A percentile compares a stretch with the other conserved stretches of the same genome.
These are phyloP conservation scores for Gymnoscopelus microlampas DNA, from an alignment of 2,797 vertebrate genomes.

Conservation along the genomic window DNA sequence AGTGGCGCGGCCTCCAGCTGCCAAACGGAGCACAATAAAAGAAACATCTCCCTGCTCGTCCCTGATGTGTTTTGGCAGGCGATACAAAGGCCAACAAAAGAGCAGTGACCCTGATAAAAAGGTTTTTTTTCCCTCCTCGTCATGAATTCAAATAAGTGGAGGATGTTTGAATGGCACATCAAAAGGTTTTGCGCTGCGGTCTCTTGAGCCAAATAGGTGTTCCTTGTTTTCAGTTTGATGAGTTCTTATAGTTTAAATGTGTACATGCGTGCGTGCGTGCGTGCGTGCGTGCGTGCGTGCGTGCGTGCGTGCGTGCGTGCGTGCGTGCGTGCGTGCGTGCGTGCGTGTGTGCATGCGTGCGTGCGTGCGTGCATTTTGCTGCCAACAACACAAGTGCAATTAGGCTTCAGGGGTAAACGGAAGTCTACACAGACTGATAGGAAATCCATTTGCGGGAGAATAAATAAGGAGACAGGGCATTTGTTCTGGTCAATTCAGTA, in stretches of 20 bases:
- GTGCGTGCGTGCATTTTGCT: too few relatives aligned
- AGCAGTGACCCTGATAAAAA: not conserved
- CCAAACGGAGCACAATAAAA: conserved; percentile 6
- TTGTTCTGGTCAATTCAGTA: not conserved
- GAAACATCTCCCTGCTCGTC: not conserved
- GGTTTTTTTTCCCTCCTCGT: not conserved
- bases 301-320: not conserved
- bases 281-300: too few relatives aligned
- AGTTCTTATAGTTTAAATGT: not conserved
- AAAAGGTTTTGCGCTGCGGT: not conserved
- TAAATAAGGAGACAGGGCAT: not conserved
- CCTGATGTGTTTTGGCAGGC: conserved; percentile 11
- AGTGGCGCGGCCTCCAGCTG: conserved; percentile 8
- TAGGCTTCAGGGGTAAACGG: too few relatives aligned
- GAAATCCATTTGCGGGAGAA: too few relatives aligned
- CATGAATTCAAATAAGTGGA: not conserved
- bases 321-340: not conserved
- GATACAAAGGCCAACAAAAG: conserved; percentile 7
- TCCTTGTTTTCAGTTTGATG: not conserved
- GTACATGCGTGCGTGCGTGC: not conserved
- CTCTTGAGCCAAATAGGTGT: conserved; percentile 1
- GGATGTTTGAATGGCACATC: not conserved
- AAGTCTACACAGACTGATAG: too few relatives aligned
- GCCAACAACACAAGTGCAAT: too few relatives aligned
- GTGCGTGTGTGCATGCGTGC: not conserved